Percentiles rank a stretch among this genome's conserved stretches.
These are phyloP conservation scores for Agrypnus murinus DNA, from an alignment of 2,888 invertebrate genomes.

Conservation along the genomic window DNA sequence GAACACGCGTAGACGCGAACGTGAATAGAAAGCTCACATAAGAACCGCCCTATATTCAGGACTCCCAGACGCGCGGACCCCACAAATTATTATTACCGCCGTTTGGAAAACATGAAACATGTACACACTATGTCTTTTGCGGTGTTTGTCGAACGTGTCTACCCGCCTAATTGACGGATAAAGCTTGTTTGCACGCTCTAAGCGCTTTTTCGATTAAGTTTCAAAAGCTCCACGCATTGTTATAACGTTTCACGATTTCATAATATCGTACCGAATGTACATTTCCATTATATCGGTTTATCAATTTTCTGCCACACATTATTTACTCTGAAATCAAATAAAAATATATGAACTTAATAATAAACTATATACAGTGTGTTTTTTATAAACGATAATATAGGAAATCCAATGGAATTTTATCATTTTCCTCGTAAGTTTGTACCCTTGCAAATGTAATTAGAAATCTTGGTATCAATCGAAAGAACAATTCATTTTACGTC, in stretches of 20 bases:
- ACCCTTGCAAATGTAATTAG: too few species aligned
- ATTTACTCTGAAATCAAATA: neutral
- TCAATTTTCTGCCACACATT: neutral
- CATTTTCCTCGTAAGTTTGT: too few species aligned
- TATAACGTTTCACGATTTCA: constrained; percentile 12
- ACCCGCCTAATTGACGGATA: constrained; percentile 43
- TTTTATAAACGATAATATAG: too few species aligned
- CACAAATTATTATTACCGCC: constrained; percentile 49
- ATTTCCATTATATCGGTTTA: constrained; percentile 8
- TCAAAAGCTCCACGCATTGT: constrained; percentile 28
- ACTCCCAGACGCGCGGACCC: constrained; percentile 38
- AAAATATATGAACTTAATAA: too few species aligned
- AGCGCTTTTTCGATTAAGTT: constrained; percentile 42
- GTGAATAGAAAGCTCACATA: constrained; percentile 46
- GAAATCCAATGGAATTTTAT: too few species aligned
- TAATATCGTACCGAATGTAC: neutral
- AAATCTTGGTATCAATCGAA: too few species aligned
- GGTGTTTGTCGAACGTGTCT: constrained; percentile 48
- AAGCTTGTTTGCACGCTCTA: constrained; percentile 40
- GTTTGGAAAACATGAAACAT: constrained; percentile 50
- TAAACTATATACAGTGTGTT: too few species aligned
- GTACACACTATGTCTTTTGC: constrained; percentile 46
- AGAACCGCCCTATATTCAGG: constrained; percentile 35
- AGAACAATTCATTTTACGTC: too few species aligned
- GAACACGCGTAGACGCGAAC: constrained; percentile 45